phyloP scores from a whole-genome alignment of 1,140 invertebrate genomes.

The Pollicipes pollicipes region DNA sequence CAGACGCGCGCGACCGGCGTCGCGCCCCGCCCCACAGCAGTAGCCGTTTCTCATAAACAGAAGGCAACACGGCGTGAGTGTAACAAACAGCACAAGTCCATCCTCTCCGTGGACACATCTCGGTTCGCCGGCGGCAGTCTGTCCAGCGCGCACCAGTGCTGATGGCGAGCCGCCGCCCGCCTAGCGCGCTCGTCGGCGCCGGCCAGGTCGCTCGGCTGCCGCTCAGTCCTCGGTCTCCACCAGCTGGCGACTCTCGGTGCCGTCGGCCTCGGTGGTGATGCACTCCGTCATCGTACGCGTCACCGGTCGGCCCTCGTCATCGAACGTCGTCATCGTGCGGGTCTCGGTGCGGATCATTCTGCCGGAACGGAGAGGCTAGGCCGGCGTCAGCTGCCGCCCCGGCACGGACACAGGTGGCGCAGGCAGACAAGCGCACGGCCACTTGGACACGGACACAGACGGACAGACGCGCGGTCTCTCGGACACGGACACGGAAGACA shows the following conservation, averaged over 20 bases:
- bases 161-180: too few relatives aligned
- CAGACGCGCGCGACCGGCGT: too few relatives aligned
- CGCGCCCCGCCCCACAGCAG: background rate
- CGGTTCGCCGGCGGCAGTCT: background rate
- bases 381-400: too few relatives aligned
- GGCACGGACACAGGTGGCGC: too few relatives aligned
- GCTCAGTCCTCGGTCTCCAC: background rate
- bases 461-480: too few relatives aligned
- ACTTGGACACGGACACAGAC: too few relatives aligned
- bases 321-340: background rate
- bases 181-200: too few relatives aligned
- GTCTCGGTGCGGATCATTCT: background rate
- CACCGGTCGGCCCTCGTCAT: background rate
- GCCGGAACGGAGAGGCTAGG: too few relatives aligned
- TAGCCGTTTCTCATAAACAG: background rate
- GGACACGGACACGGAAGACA: background rate
- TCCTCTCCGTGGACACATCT: background rate
- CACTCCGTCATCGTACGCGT: background rate
- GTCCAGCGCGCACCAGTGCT: too few relatives aligned
- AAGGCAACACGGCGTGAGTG: background rate
- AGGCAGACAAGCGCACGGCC: too few relatives aligned
- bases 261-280: background rate
- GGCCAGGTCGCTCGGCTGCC: too few relatives aligned
- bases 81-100: background rate
- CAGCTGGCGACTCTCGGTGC: background rate